phyloP scores from a whole-genome alignment of 2,797 vertebrate genomes.

The Halcyon smyrnensis region DNA sequence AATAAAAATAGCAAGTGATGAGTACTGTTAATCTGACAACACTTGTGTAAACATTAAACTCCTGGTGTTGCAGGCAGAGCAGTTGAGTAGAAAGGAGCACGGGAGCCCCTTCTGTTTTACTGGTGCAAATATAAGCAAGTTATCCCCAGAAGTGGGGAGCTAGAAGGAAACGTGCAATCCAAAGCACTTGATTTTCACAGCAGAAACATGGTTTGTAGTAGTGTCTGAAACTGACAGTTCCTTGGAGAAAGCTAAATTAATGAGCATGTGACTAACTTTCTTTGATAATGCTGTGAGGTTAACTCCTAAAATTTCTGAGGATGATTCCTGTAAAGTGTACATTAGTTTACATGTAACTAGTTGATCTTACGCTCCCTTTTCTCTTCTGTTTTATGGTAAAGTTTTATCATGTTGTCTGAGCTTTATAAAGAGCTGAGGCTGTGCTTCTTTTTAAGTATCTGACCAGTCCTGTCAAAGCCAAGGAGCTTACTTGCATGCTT shows the following conservation, averaged over 20 bases:
- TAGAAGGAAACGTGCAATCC: background rate
- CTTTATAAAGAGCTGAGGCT: background rate
- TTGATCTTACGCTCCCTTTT: background rate
- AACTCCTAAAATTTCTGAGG: background rate
- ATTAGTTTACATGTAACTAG: background rate
- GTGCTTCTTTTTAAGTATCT: background rate
- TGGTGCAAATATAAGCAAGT: background rate
- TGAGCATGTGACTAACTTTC: background rate
- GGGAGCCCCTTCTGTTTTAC: background rate
- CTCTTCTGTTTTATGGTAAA: background rate
- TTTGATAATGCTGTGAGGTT: background rate
- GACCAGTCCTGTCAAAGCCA: background rate
- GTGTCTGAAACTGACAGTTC: background rate
- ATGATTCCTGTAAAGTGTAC: background rate
- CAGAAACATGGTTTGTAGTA: background rate
- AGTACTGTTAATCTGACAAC: background rate
- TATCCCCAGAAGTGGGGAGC: background rate
- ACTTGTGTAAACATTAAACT: background rate
- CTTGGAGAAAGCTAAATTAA: background rate
- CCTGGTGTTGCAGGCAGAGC: background rate
- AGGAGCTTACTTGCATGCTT: background rate
- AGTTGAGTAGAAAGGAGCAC: background rate
- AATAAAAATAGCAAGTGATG: background rate
- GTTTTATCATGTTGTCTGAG: background rate
- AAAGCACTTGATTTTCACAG: background rate